Evolutionary conservation across 2,888 invertebrate species (phyloP).

Genomic region (Agonum fuliginosum): DNA sequence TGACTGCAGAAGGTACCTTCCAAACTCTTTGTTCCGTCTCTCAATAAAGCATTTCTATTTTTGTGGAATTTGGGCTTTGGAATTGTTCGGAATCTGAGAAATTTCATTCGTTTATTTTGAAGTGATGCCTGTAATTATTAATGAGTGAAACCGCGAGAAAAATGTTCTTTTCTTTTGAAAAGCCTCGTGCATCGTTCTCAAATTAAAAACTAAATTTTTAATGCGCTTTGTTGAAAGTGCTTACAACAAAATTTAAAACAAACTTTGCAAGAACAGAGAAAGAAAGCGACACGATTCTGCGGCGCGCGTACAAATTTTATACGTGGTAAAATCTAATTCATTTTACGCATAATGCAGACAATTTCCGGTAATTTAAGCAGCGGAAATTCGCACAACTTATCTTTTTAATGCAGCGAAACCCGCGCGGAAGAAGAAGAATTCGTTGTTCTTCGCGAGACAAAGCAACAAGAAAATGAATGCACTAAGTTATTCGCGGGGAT

Average conservation of each 20-base stretch:
- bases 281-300: background rate
- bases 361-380: slow-evolving; percentile 52
- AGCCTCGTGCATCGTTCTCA: slow-evolving; percentile 32
- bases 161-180: slow-evolving; percentile 24
- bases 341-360: slow-evolving; percentile 52
- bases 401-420: slow-evolving; percentile 50
- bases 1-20: too few relatives aligned
- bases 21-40: too few relatives aligned
- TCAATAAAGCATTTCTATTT: too few relatives aligned
- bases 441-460: slow-evolving; percentile 13
- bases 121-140: slow-evolving; percentile 1
- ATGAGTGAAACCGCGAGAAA: slow-evolving; percentile 27
- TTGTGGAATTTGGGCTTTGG: background rate
- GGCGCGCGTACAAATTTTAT: slow-evolving; percentile 34
- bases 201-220: slow-evolving; percentile 39
- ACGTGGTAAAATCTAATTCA: slow-evolving; percentile 55
- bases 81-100: background rate
- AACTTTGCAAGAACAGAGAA: slow-evolving; percentile 24
- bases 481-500: slow-evolving; percentile 45
- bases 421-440: slow-evolving; percentile 35
- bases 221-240: slow-evolving; percentile 8
- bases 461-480: slow-evolving; percentile 42
- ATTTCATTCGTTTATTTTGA: slow-evolving; percentile 10
- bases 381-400: slow-evolving; percentile 56
- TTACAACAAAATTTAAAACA: slow-evolving; percentile 24